These are phyloP conservation scores for Yoshiicerus persimilis DNA, from an alignment of 1,140 invertebrate species.

Conservation along the genomic window DNA sequence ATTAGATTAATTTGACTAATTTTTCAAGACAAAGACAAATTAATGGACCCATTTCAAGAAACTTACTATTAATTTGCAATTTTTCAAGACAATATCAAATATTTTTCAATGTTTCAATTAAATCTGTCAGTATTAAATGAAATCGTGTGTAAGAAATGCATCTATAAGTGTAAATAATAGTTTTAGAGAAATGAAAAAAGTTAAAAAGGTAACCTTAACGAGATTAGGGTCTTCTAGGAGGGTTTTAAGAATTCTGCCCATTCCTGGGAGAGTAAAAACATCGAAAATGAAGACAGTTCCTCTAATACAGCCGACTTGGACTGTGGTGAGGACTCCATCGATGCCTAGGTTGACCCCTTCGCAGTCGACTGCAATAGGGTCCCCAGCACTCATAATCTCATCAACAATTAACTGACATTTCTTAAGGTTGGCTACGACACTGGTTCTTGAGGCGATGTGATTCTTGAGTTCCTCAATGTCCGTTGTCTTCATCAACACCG, in stretches of 20 bases:
- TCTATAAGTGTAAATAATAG: too few species aligned
- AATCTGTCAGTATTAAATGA: too few species aligned
- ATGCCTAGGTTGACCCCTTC: conserved; percentile 87
- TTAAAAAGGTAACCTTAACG: conserved; percentile 71
- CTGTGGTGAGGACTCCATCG: conserved; percentile 74
- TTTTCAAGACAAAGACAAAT: too few species aligned
- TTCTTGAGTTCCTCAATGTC: conserved; percentile 70
- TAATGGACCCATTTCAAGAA: too few species aligned
- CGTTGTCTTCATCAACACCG: conserved; percentile 23
- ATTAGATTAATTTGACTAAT: too few species aligned
- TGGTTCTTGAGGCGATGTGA: conserved; percentile 75
- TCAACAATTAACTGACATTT: conserved; percentile 74
- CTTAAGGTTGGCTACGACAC: conserved; percentile 72
- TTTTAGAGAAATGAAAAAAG: too few species aligned
- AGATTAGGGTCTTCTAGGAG: conserved; percentile 78
- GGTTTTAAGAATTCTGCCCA: conserved; percentile 71
- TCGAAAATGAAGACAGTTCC: conserved; percentile 70
- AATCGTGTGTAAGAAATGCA: too few species aligned
- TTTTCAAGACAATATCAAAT: too few species aligned
- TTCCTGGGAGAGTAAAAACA: conserved; percentile 77
- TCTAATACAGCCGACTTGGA: conserved; percentile 73
- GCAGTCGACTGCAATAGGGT: conserved; percentile 77
- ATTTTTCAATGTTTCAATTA: too few species aligned
- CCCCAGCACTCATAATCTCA: conserved; percentile 65
- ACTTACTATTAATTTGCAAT: too few species aligned